phyloP scores from a whole-genome alignment of 2,888 invertebrate species.

The Sinohyriopsis cumingii region DNA sequence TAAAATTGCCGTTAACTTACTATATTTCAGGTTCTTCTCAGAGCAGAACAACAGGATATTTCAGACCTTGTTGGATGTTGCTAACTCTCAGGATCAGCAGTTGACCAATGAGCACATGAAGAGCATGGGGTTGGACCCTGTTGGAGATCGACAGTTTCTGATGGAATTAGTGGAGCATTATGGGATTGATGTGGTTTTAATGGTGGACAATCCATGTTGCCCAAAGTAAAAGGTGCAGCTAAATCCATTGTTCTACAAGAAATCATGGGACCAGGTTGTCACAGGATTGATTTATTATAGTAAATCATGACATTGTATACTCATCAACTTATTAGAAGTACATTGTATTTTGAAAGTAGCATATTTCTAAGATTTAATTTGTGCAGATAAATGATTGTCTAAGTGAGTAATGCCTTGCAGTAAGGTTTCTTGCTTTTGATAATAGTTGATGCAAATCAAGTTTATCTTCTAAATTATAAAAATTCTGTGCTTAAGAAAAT shows the following conservation, averaged over 20 bases:
- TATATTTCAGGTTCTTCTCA: slow-evolving; percentile 68
- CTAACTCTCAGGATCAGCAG: slow-evolving; percentile 68
- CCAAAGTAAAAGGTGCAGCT: slow-evolving; percentile 54
- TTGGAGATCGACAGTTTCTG: slow-evolving; percentile 70
- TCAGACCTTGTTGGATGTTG: slow-evolving; percentile 70
- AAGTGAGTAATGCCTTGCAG: too few relatives aligned
- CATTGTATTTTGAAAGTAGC: too few relatives aligned
- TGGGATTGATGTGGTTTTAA: slow-evolving; percentile 72
- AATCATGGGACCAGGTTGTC: too few relatives aligned
- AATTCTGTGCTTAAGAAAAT: too few relatives aligned
- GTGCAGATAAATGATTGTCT: too few relatives aligned
- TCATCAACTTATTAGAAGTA: too few relatives aligned
- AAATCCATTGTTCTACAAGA: not conserved
- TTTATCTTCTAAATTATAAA: too few relatives aligned
- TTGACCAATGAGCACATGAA: slow-evolving; percentile 71
- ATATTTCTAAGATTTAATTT: too few relatives aligned
- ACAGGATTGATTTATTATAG: too few relatives aligned
- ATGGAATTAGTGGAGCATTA: slow-evolving; percentile 72
- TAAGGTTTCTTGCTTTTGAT: too few relatives aligned
- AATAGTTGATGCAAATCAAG: too few relatives aligned
- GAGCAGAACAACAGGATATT: slow-evolving; percentile 71
- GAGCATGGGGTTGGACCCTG: slow-evolving; percentile 70
- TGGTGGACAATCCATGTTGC: slow-evolving; percentile 72
- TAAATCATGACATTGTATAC: too few relatives aligned
- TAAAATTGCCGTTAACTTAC: not conserved